Evolutionary conservation across 2,888 invertebrate species (phyloP), one percentile per base, ranked within the genome.

Genomic region (Tortrix viridana): DNA sequence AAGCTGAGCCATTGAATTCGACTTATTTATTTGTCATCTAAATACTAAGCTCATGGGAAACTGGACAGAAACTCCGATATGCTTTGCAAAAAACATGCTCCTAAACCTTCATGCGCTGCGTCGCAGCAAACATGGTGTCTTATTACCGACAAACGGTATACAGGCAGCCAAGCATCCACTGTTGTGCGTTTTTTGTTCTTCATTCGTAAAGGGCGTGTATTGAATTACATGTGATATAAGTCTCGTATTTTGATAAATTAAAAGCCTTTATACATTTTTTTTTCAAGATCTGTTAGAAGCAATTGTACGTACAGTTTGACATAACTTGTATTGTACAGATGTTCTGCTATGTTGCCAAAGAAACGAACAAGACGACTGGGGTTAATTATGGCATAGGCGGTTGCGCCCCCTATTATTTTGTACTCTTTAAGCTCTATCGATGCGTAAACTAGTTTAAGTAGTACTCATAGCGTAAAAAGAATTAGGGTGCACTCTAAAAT

Each of bases 111-210:
- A n/a, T n/a, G n/a, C 5, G 41, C 22, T 26, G 44, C 37, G 59
- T 59, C 44, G 37, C 52, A 9, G 12, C 52, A 60, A 52, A 52
- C 52, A 53, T 18, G 50, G 60, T 52, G 43, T 59, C 32, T 14
- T 9, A 37, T 60, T 60, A 60, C 60, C 6, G 3, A 46, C 18
- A 46, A 43, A 41, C 59, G 26, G 52, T 38, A n/a, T n/a, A n/a
- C n/a, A 60, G 60, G 46, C 60, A 60, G 46, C 38, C 37, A 46
- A 52, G 46, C 60, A 53, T 60, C 53, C 49, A 55, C 46, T 47
- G n/a, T 55, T 32, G 50, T 12, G 22, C 32, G 43, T 62, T 55
- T 55, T 62, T 49, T 49, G 44, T 41, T n/a, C 48, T 50, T 44
- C 37, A 60, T 53, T 60, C 20, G 20, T 50, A 50, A 26, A 20